Conservation (phyloP, 2,113 vertebrate species). For the Stegostoma tigrinum region DNA sequence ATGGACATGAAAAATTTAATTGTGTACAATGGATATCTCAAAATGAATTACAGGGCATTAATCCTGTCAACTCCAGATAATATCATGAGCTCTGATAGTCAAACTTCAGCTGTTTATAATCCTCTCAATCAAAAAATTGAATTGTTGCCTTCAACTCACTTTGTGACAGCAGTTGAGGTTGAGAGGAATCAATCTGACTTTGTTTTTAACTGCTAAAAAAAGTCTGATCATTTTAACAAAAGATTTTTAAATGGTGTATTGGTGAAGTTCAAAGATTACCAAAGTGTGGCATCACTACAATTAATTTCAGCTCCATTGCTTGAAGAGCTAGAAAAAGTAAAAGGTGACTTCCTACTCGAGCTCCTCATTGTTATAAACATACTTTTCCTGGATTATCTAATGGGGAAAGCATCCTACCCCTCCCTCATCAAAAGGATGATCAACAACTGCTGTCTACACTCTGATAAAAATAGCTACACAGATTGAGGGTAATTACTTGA, state of each 20-base stretch:
- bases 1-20: background rate
- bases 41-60: background rate
- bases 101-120: background rate
- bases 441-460: background rate
- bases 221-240: no score
- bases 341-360: background rate
- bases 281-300: background rate
- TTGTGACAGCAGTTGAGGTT: background rate
- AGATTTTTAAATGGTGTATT: background rate
- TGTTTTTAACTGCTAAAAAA: background rate
- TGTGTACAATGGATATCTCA: background rate
- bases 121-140: background rate
- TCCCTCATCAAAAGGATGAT: background rate
- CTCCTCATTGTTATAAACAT: background rate
- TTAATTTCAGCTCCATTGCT: background rate
- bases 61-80: background rate
- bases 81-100: background rate
- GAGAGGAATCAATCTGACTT: background rate
- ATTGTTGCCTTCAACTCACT: background rate
- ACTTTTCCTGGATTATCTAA: background rate
- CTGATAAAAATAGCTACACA: background rate
- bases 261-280: background rate
- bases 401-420: background rate
- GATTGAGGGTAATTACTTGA: background rate
- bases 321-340: background rate